phyloP scores from a whole-genome alignment of 2,113 vertebrate genomes.

The Pomatorhinus ruficollis region DNA sequence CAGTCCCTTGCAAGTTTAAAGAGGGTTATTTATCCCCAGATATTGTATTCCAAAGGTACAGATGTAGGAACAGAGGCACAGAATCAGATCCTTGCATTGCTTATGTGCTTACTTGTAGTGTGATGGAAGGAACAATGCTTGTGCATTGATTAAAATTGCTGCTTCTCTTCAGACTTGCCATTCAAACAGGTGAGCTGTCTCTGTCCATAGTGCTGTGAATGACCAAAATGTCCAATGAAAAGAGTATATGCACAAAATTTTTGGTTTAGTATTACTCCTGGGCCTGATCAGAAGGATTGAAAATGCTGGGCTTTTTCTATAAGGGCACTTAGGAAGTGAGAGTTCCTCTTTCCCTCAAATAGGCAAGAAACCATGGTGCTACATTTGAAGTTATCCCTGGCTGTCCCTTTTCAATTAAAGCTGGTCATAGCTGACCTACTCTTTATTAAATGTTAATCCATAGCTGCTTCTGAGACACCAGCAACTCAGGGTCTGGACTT shows the following conservation, averaged over 20 bases:
- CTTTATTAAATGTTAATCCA: conserved; percentile 72
- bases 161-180: neutral
- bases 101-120: neutral
- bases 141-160: neutral
- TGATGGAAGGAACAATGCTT: neutral
- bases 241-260: neutral
- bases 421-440: conserved; percentile 62
- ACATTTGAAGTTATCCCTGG: conserved; percentile 44
- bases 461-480: conserved; percentile 37
- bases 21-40: neutral
- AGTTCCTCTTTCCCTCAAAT: conserved; percentile 1
- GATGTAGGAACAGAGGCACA: neutral
- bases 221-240: neutral
- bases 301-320: neutral
- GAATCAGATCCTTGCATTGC: neutral
- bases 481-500: conserved; percentile 38
- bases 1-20: neutral
- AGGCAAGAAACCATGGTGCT: neutral
- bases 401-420: conserved; percentile 67
- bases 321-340: neutral
- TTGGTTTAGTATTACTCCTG: neutral
- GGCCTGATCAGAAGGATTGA: neutral
- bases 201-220: neutral
- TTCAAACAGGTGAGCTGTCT: neutral
- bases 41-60: neutral